These are phyloP conservation scores for Mesoligia furuncula DNA, from an alignment of 2,888 invertebrate genomes.

Conservation along the genomic window DNA sequence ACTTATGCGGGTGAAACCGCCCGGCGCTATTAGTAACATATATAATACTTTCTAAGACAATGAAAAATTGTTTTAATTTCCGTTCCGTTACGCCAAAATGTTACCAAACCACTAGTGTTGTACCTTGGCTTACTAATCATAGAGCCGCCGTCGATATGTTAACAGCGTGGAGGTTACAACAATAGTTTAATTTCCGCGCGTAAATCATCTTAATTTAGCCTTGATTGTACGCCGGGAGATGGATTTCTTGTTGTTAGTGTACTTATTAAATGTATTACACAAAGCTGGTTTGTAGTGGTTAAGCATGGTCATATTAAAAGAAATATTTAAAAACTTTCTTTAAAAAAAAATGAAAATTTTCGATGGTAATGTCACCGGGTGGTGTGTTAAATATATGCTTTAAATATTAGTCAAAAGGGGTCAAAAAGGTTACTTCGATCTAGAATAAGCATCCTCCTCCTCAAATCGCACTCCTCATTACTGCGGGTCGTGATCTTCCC, in stretches of 20 bases:
- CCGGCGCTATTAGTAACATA: too few species aligned
- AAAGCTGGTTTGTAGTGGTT: neutral
- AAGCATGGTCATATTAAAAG: too few species aligned
- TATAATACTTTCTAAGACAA: slow-evolving; percentile 6
- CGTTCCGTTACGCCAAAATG: slow-evolving; percentile 27
- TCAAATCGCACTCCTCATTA: too few species aligned
- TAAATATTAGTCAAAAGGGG: too few species aligned
- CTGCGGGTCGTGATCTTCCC: too few species aligned
- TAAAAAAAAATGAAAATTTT: too few species aligned
- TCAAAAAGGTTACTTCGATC: too few species aligned
- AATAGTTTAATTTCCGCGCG: slow-evolving; percentile 70
- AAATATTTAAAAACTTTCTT: too few species aligned
- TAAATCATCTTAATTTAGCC: slow-evolving; percentile 65
- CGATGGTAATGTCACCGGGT: neutral
- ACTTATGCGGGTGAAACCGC: too few species aligned
- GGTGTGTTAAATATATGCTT: neutral
- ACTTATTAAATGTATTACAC: neutral
- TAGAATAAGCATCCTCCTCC: too few species aligned
- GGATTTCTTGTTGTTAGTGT: slow-evolving; percentile 5
- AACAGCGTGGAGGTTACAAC: slow-evolving; percentile 49
- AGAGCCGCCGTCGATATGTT: slow-evolving; percentile 36
- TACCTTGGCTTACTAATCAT: slow-evolving; percentile 27
- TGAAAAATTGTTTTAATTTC: slow-evolving; percentile 47
- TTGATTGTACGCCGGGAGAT: slow-evolving; percentile 42
- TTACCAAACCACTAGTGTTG: slow-evolving; percentile 24